Percentiles rank a stretch among this genome's conserved stretches.
Conservation (phyloP, 2,113 vertebrate genomes). For the Crotalus horridus region DNA sequence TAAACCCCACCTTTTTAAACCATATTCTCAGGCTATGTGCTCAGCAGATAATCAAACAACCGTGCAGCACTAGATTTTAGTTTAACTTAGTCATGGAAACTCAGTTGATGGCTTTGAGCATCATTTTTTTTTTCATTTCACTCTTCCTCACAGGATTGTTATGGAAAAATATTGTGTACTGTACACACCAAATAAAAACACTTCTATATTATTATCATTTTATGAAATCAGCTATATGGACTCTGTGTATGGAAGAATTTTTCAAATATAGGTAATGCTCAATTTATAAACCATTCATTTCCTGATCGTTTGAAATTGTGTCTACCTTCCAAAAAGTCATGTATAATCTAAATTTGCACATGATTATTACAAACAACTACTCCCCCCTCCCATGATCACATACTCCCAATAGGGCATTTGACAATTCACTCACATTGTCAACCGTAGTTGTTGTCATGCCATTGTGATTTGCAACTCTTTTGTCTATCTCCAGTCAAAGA, state of each 20-base stretch:
- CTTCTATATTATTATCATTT: neutral
- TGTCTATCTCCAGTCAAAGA: neutral
- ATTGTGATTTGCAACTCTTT: neutral
- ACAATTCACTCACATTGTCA: neutral
- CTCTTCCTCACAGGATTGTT: neutral
- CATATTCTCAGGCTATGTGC: neutral
- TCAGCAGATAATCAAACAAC: neutral
- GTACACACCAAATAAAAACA: neutral
- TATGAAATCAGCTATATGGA: neutral
- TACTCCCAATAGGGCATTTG: neutral
- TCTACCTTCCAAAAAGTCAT: neutral
- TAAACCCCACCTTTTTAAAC: neutral
- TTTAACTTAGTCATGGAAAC: neutral
- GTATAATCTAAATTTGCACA: neutral
- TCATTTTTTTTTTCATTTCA: neutral
- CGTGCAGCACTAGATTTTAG: too few relatives aligned
- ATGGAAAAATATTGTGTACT: neutral
- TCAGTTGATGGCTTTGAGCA: neutral
- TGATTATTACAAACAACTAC: neutral
- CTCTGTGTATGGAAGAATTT: neutral
- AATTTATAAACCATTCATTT: neutral
- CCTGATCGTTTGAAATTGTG: neutral
- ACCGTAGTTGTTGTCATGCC: neutral
- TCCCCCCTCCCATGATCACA: too few relatives aligned
- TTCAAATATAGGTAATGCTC: neutral